Evolutionary conservation across 2,888 invertebrate genomes (phyloP), one percentile per base, ranked within the genome.

Genomic region (Lamproptera curius): DNA sequence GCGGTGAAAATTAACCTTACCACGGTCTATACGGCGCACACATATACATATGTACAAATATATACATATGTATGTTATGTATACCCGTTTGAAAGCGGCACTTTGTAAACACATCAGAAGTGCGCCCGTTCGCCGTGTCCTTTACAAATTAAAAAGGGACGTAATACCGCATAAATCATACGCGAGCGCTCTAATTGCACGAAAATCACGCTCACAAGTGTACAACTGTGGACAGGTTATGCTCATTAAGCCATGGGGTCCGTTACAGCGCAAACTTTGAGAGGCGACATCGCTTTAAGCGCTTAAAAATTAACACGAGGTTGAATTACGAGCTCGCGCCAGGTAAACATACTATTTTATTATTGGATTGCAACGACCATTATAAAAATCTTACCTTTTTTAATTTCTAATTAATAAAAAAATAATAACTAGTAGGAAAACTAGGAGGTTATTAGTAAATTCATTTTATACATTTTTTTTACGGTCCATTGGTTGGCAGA

Each of bases 111-210:
- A 53, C 54, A 58, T 61, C 59, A 61, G 59, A 61, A 57, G 57
- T 55, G 55, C 55, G 45, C 38, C 53, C 49, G 46, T 42, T 48
- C 52, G 50, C 51, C 55, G 55, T 54, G 63, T 63, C 68, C 71
- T 58, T 73, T 70, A 59, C 65, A 67, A 70, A 72, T 74, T 71
- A 70, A 76, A 73, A 65, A 67, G 70, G 73, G 62, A 61, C 55
- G 61, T 55, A 68, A 68, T 64, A 64, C 62, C 62, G 57, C 62
- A 64, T 71, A 69, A 74, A 74, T 74, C 72, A 70, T 64, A 68
- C 68, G 74, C 61, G 71, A 74, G 70, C 71, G 71, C 62, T 73
- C 68, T 79, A 80, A 79, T 78, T 79, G 78, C 80, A 78, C 65
- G 67, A 74, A 76, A 73, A 77, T 72, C 70, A 68, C 73, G 74